phyloP scores from a whole-genome alignment of 35 echinoderm and acorn worm species.

The Apostichopus japonicus region DNA sequence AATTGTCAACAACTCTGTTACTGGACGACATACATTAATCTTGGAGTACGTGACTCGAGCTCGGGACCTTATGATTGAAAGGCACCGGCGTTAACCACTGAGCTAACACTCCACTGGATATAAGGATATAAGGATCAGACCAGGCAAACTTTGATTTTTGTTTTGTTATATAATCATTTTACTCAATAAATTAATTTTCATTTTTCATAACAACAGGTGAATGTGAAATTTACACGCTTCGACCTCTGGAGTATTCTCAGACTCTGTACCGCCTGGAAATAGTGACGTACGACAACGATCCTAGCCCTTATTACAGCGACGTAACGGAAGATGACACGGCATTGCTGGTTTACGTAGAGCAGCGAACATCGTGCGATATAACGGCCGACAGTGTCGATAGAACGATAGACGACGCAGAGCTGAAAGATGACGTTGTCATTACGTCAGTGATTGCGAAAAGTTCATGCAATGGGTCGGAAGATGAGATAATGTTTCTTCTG shows the following conservation, averaged over 20 bases:
- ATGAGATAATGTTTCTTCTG: not conserved
- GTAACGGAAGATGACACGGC: not conserved
- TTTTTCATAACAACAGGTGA: not conserved
- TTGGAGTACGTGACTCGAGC: too few species aligned
- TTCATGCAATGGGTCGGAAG: not conserved
- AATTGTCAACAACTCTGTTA: too few species aligned
- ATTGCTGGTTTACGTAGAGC: not conserved
- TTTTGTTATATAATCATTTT: too few species aligned
- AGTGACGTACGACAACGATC: not conserved
- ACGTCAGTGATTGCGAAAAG: not conserved
- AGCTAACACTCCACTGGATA: too few species aligned
- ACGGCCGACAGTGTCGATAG: not conserved
- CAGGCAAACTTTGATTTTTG: too few species aligned
- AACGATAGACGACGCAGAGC: not conserved
- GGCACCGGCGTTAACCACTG: too few species aligned
- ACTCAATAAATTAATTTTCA: not conserved
- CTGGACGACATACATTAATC: too few species aligned
- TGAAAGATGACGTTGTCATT: not conserved
- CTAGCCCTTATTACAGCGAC: not conserved
- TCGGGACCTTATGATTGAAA: too few species aligned
- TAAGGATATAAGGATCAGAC: too few species aligned
- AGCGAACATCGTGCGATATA: not conserved
- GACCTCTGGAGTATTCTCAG: not conserved
- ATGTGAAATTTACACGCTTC: conserved; percentile 15
- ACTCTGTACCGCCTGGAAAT: not conserved